A percentile compares a stretch with the other conserved stretches of the same genome.
These are phyloP conservation scores for Eptatretus atami DNA, from an alignment of 2,797 vertebrate genomes.

Conservation along the genomic window DNA sequence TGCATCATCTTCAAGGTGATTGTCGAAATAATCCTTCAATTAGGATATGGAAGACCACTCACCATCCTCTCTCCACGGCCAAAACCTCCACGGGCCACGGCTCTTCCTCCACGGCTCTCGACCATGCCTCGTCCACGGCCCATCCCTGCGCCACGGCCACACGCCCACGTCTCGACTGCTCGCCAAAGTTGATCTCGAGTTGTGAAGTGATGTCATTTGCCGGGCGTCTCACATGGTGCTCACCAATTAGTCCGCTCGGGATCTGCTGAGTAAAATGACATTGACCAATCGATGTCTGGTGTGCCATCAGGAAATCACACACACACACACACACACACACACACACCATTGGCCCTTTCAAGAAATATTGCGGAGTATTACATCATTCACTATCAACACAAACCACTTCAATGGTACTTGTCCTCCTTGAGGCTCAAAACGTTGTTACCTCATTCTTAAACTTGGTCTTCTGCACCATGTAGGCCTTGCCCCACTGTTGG, in stretches of 20 bases:
- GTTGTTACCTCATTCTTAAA: conserved; percentile 45
- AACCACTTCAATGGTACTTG: conserved; percentile 17
- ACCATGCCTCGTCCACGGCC: conserved; percentile 21
- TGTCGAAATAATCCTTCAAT: not conserved
- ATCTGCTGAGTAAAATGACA: conserved; percentile 13
- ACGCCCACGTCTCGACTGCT: conserved; percentile 68
- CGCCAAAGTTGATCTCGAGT: conserved; percentile 96
- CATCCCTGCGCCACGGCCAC: conserved; percentile 38
- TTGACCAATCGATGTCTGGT: not conserved
- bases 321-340: too few relatives aligned
- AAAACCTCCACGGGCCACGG: conserved; percentile 10
- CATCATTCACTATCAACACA: conserved; percentile 14
- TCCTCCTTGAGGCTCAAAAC: conserved; percentile 10
- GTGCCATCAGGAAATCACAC: not conserved
- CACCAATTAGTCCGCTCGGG: conserved; percentile 34
- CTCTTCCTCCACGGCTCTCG: conserved; percentile 11
- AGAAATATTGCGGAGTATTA: not conserved
- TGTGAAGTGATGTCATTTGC: conserved; percentile 97
- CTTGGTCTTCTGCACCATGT: conserved; percentile 96
- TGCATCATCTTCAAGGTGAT: not conserved
- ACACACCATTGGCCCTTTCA: too few relatives aligned
- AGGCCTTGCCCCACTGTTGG: conserved; percentile 90
- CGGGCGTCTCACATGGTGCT: conserved; percentile 92
- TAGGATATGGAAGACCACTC: not conserved
- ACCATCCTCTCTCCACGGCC: conserved; percentile 4